These are phyloP conservation scores for Progne subis DNA, from an alignment of 2,113 vertebrate species.

Conservation along the genomic window DNA sequence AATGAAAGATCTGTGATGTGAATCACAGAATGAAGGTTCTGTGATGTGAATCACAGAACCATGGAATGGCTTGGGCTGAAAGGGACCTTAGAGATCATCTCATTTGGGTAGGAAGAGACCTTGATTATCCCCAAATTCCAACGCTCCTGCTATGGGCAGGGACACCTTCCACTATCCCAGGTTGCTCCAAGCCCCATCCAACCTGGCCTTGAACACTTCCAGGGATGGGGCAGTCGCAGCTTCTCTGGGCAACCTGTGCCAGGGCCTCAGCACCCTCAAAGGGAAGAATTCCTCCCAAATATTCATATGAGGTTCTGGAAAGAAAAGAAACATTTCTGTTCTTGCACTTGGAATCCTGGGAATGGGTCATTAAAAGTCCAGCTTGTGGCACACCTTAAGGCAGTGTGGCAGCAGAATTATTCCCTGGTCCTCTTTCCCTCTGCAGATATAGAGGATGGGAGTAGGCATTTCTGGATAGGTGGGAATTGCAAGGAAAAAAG, in stretches of 20 bases:
- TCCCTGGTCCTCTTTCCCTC: neutral
- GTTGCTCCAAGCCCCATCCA: accelerated
- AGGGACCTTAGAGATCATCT: neutral
- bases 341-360: neutral
- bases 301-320: neutral
- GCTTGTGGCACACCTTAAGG: neutral
- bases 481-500: neutral
- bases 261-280: neutral
- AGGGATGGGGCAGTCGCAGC: neutral
- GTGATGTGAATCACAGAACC: neutral
- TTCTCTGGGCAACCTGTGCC: neutral
- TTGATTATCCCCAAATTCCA: neutral
- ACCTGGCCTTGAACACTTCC: neutral
- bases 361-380: neutral
- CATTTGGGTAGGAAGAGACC: neutral
- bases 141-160: neutral
- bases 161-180: accelerated
- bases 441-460: neutral
- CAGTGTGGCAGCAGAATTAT: neutral
- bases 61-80: neutral
- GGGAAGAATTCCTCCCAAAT: neutral
- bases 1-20: neutral
- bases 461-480: neutral
- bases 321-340: neutral
- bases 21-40: neutral